Percentiles rank a stretch among this genome's conserved stretches.
Evolutionary conservation across 2,113 vertebrate species (phyloP).

Genomic region (Pomatostomus ruficeps): DNA sequence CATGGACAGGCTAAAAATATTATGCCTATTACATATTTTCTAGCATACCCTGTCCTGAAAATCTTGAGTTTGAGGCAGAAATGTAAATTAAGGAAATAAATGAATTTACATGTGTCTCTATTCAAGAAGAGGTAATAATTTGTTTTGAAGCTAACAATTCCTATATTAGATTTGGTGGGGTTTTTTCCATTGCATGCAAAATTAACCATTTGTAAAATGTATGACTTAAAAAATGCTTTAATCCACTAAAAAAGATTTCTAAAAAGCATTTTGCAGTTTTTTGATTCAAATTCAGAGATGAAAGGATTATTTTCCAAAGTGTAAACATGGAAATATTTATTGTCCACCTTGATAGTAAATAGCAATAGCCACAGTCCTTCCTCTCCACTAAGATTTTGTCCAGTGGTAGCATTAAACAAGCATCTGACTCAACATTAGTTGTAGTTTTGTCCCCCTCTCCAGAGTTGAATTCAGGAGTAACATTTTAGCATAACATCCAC

Average conservation of each 20-base stretch:
- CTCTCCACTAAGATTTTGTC: not conserved
- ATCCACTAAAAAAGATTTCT: not conserved
- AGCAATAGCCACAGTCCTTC: not conserved
- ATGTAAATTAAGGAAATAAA: not conserved
- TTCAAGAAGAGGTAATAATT: not conserved
- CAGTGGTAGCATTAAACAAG: not conserved
- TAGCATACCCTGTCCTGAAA: not conserved
- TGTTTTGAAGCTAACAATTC: not conserved
- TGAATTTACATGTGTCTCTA: not conserved
- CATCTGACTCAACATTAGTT: not conserved
- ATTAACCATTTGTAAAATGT: not conserved
- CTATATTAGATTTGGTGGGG: fast-evolving
- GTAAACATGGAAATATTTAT: not conserved
- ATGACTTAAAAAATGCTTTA: not conserved
- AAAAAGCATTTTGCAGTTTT: not conserved
- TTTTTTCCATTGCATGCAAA: not conserved
- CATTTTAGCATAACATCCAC: not conserved
- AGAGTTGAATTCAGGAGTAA: not conserved
- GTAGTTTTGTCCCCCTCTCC: not conserved
- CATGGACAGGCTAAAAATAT: not conserved
- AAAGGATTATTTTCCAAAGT: not conserved
- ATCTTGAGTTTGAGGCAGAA: not conserved
- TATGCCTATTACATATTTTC: not conserved
- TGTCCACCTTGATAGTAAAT: not conserved
- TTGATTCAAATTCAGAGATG: not conserved